Base-by-base conservation (phyloP, 2,797 vertebrate species). In the Allobates femoralis region DNA sequence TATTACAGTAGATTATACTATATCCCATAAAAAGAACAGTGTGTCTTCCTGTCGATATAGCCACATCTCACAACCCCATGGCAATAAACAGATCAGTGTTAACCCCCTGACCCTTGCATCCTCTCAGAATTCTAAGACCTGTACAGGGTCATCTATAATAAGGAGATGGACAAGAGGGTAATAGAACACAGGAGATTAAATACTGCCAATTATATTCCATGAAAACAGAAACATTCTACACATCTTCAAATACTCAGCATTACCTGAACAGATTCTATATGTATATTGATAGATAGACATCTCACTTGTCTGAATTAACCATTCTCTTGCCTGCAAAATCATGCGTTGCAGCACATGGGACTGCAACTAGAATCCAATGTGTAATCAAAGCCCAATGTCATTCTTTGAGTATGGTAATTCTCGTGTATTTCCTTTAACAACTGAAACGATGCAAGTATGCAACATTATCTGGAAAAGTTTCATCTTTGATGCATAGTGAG, bases 1-100 rank as follows among this genome's bases (percentile, higher is more conserved):
- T 66, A 83, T 87, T 83, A 87, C 76, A 71, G 76, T 53, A 81
- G 84, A 79, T 80, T 85, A 86, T 73, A 83, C 62, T 73, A 71
- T 79, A 83, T 79, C 51, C 86, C 53, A 83, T 87, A 87, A 87
- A 87, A 87, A 12, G 74, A 83, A 84, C 74, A 84, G 64, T 56
- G 55, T 60, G 53, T 75, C 77, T 34, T 74, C 66, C 14, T 62
- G 84, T 74, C 67, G 50, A 86, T 81, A 79, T 28, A 79, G 41
- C 77, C 51, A 37, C 50, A 30, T 58, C 73, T 86, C 85, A 69
- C 74, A 46, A 69, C 19, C 62, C 53, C 12, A 77, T 34, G 18
- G 74, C 37, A 58, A 78, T 83, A 83, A 56, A 73, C 55, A 79
- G 76, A 28, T 69, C 41, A 23, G 12, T 71, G 75, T 74, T 87